Base-by-base conservation (phyloP, 1,140 invertebrate genomes). In the Drosophila sulfurigaster region DNA sequence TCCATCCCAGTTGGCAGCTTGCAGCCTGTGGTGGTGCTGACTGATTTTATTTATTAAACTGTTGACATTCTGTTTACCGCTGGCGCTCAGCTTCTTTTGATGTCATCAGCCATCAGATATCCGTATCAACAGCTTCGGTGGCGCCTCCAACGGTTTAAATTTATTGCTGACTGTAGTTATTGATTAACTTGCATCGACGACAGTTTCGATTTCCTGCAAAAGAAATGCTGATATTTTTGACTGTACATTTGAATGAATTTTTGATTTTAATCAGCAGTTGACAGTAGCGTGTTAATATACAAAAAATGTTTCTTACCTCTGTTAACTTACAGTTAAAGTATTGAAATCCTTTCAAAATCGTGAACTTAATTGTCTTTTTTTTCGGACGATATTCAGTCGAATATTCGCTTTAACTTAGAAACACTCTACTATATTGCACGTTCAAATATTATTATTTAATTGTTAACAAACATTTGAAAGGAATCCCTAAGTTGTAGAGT, bases 31-130 rank as follows among this genome's bases (percentile, higher is more conserved):
- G 32, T 70, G 67, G 1, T 66, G 82, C 60, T 71, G 83, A 86
- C 79, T 79, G 78, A 86, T 86, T 87, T 86, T 86, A 86, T 86
- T 86, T 86, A 86, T 87, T 86, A 86, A 86, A 86, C 83, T 82
- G 83, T 88, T 88, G 83, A 88, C 85, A 85, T 89, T 79, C 75
- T 70, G 75, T 65, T 71, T 52, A 75, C 67, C 32, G 54, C 43
- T 16, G 38, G 54, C 48, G 75, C 49, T 66, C 49, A 56, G 71
- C 64, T 65, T 52, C 74, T 51, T 67, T 70, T 57, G 82, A 85
- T 86, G 69, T 69, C 81, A 71, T 86, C 78, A 57, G 32, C 62
- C 63, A 43, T 43, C 41, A 43, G 82, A 86, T 86, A 81, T 81
- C 75, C 58, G 45, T 63, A 68, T 74, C 70, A 60, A 77, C 57